Percentiles rank a stretch among this genome's conserved stretches.
These are phyloP conservation scores for Psilopsiagon aurifrons DNA, from an alignment of 2,113 vertebrate genomes.

Conservation along the genomic window DNA sequence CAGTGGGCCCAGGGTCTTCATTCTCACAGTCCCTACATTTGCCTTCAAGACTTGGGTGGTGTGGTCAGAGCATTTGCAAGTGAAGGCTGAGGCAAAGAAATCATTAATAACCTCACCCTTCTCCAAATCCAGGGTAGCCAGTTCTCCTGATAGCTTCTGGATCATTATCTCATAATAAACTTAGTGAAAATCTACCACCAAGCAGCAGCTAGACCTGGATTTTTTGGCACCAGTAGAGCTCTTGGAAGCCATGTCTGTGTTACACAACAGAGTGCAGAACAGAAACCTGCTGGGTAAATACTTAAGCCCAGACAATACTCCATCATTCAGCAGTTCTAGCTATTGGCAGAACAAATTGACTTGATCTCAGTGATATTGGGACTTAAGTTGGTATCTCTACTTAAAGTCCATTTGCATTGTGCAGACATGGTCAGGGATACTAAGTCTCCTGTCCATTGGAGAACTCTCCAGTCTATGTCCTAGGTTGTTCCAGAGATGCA, in stretches of 20 bases:
- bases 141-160: too few species aligned
- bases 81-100: too few species aligned
- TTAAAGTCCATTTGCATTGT: background rate
- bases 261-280: background rate
- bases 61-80: too few species aligned
- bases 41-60: too few species aligned
- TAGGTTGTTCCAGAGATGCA: background rate
- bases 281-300: background rate
- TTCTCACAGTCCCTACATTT: too few species aligned
- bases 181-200: background rate
- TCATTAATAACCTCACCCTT: too few species aligned
- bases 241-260: background rate
- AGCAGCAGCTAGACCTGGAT: background rate
- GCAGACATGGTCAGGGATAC: background rate
- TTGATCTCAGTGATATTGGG: background rate
- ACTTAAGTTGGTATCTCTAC: background rate
- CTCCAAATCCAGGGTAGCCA: too few species aligned
- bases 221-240: background rate
- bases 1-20: too few species aligned
- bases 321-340: background rate
- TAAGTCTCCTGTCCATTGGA: background rate
- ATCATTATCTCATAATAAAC: background rate
- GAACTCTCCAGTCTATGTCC: background rate
- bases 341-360: background rate
- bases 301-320: background rate